Base-by-base conservation (phyloP, 2,113 vertebrate species). In the Centropristis striata region DNA sequence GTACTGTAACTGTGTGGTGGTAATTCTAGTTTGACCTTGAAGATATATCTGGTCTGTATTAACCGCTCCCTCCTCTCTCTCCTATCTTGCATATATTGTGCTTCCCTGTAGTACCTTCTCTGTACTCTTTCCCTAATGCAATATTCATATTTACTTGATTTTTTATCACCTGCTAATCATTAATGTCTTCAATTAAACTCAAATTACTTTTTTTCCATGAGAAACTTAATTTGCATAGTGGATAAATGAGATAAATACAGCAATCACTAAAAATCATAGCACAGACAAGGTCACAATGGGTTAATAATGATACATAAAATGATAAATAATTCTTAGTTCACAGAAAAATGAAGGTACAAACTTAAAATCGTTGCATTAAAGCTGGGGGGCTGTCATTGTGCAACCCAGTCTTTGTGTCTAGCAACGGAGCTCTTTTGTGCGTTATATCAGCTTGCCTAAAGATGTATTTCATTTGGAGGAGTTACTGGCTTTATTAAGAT, bases 381-480 rank as follows among this genome's bases (percentile, higher is more conserved):
- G 32, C 32, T 32, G 32, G 32, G n/a, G 3, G 32, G 32, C 32
- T 4, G 32, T 32, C 3, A 32, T 32, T 32, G 32, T 32, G 32
- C 32, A 32, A 32, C 32, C 3, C 20, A 58, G 10, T 54, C 18
- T 67, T 71, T 80, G 21, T 73, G 42, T 74, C 44, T 12, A 20
- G 41, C 10, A 13, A 21, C 16, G n/a, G 36, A 66, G 49, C 12
- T 5, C 14, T 60, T 67, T 49, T 28, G 21, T 72, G 60, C 21
- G 74, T 85, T 70, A 15, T 32, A 69, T 86, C 64, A 53, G 20
- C 84, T 70, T 71, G 5, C n/a, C 60, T 47, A 20, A 81, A 84
- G 64, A 77, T 15, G 12, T 53, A 54, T 83, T 86, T 92, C 11
- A 75, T 86, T 86, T 80, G 18, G 23, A 77, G 69, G 53, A 63